These are phyloP conservation scores for Hippocampus kuda DNA, from an alignment of 2,797 vertebrate species.

Conservation along the genomic window DNA sequence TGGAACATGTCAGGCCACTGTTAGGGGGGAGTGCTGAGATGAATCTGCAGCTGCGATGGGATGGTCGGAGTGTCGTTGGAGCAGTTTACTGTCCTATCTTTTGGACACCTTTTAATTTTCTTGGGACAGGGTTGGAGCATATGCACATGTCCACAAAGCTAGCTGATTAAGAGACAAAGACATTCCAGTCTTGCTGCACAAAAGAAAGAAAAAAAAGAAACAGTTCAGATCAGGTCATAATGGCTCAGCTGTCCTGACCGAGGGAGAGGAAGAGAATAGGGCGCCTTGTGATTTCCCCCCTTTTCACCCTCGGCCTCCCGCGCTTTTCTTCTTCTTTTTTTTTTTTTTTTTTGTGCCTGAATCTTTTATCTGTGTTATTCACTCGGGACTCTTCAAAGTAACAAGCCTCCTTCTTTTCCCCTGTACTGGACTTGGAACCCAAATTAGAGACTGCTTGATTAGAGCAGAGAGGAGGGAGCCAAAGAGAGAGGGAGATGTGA, in stretches of 20 bases:
- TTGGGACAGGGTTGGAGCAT: constrained; percentile 73
- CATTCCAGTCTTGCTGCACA: constrained; percentile 80
- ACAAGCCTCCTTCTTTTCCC: constrained; percentile 87
- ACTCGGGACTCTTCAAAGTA: constrained; percentile 90
- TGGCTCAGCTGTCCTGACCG: constrained; percentile 95
- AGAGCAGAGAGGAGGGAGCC: constrained; percentile 62
- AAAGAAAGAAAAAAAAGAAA: constrained; percentile 68
- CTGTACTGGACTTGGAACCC: constrained; percentile 86
- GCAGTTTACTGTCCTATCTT: constrained; percentile 76
- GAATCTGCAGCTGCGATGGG: constrained; percentile 60
- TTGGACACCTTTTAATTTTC: constrained; percentile 84
- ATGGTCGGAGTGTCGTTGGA: constrained; percentile 40
- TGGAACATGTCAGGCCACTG: neutral
- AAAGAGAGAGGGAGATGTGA: constrained; percentile 66
- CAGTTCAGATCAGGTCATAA: constrained; percentile 90
- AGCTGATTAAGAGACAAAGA: constrained; percentile 86
- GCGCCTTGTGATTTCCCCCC: constrained; percentile 86
- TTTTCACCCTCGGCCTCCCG: constrained; percentile 57
- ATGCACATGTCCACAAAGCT: constrained; percentile 80
- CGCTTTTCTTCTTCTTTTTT: constrained; percentile 51
- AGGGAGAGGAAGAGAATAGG: constrained; percentile 91
- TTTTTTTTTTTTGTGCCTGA: constrained; percentile 72
- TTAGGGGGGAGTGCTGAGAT: constrained; percentile 19
- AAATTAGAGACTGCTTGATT: constrained; percentile 87
- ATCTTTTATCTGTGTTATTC: constrained; percentile 97